Conservation (phyloP, 2,888 invertebrate genomes). For the Hipparchia sbordonii region DNA sequence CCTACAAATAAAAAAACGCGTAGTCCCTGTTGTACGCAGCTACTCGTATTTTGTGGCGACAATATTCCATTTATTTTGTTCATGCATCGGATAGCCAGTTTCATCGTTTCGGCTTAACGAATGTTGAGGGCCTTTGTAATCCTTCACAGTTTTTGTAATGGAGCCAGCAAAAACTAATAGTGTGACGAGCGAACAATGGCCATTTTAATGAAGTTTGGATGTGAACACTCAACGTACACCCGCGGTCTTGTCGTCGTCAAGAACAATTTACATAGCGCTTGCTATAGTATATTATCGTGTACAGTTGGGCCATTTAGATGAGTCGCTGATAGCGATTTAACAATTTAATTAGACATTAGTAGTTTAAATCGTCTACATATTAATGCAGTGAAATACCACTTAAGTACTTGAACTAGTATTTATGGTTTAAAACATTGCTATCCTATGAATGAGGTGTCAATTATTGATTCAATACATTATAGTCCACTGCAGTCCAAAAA, state of each 20-base stretch:
- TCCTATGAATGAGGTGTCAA: no score
- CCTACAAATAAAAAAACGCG: slow-evolving; percentile 41
- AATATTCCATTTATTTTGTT: slow-evolving; percentile 35
- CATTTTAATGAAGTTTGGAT: slow-evolving; percentile 59
- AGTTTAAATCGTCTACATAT: background rate
- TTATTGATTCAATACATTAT: no score
- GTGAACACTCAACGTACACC: slow-evolving; percentile 49
- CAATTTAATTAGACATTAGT: slow-evolving; percentile 2
- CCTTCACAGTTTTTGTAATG: slow-evolving; percentile 57
- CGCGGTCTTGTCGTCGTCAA: slow-evolving; percentile 40
- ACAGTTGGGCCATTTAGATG: slow-evolving; percentile 21
- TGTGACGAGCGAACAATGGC: slow-evolving; percentile 62
- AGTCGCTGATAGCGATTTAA: slow-evolving; percentile 17
- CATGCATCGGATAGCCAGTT: slow-evolving; percentile 36
- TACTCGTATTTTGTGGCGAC: slow-evolving; percentile 40
- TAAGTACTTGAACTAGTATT: background rate
- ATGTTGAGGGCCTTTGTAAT: slow-evolving; percentile 51
- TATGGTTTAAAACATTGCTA: no score
- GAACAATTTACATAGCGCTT: slow-evolving; percentile 36
- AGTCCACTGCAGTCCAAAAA: no score
- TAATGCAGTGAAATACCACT: background rate
- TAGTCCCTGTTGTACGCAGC: slow-evolving; percentile 45
- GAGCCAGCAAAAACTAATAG: slow-evolving; percentile 63
- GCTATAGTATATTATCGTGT: slow-evolving; percentile 16
- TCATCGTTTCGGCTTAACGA: slow-evolving; percentile 39